Evolutionary conservation across 2,113 vertebrate genomes (phyloP).

Genomic region (Podarcis cretensis): DNA sequence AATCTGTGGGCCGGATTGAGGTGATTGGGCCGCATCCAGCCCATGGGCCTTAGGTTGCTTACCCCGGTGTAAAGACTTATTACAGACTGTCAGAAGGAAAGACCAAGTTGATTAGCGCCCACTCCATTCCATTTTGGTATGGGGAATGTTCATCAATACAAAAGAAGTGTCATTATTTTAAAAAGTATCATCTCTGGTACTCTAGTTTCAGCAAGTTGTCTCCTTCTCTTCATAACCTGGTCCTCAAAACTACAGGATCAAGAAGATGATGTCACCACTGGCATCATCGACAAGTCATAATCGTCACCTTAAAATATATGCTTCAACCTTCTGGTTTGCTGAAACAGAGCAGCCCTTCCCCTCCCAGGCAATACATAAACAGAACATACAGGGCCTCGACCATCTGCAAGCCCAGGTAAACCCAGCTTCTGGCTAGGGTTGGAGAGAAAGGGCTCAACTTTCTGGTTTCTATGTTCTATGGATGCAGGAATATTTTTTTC

Average conservation of each 20-base stretch:
- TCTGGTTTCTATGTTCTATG: background rate
- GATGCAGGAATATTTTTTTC: too few relatives aligned
- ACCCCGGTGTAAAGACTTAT: background rate
- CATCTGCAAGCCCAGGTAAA: slow-evolving; percentile 18
- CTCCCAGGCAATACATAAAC: slow-evolving; percentile 11
- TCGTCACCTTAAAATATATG: background rate
- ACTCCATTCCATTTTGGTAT: background rate
- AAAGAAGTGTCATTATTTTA: background rate
- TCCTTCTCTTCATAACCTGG: background rate
- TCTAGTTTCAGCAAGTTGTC: background rate
- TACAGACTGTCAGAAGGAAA: background rate
- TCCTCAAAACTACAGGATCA: background rate
- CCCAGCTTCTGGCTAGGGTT: background rate
- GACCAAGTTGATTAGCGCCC: background rate
- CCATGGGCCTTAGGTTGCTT: too few relatives aligned
- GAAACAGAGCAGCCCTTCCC: background rate
- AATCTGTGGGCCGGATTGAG: too few relatives aligned
- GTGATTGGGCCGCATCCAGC: too few relatives aligned
- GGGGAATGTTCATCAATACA: background rate
- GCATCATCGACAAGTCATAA: slow-evolving; percentile 48
- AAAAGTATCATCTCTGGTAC: background rate
- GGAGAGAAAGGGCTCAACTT: background rate
- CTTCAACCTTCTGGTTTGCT: background rate
- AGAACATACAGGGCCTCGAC: background rate
- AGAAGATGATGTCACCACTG: background rate